Conservation (phyloP, 1,140 invertebrate species). For the Saccostrea cuccullata region DNA sequence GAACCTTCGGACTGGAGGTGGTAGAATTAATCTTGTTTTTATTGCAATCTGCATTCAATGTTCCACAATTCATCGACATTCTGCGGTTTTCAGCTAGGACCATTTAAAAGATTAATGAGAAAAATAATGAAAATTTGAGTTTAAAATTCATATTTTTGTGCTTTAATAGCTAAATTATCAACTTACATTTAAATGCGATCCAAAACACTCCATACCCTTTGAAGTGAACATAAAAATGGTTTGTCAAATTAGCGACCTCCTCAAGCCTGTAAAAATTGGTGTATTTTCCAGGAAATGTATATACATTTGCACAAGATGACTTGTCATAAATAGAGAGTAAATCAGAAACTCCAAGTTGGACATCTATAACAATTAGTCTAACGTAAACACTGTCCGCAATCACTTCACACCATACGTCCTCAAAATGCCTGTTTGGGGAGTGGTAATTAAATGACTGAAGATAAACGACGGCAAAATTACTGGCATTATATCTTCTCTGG, state of each 20-base stretch:
- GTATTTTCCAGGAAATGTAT: background rate
- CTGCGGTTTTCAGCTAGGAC: background rate
- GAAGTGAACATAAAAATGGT: background rate
- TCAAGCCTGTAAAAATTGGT: background rate
- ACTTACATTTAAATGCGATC: background rate
- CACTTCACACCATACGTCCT: background rate
- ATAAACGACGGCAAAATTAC: background rate
- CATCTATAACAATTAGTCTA: background rate
- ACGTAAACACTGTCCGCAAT: background rate
- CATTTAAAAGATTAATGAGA: background rate
- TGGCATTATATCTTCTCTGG: background rate
- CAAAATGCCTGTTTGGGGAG: too few relatives aligned
- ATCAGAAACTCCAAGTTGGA: background rate
- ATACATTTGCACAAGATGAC: background rate
- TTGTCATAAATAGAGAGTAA: background rate
- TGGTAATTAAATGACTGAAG: background rate
- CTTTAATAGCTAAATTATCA: background rate
- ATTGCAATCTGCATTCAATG: background rate
- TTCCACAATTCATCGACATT: background rate
- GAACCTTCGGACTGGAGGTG: background rate
- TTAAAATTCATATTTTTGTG: background rate
- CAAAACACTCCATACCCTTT: background rate
- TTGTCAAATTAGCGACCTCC: background rate
- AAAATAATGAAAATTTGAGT: too few relatives aligned
- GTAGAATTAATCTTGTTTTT: background rate